Evolutionary conservation across 2,113 vertebrate species (phyloP), one percentile per base, ranked within the genome.

Genomic region (Sceloporus undulatus): DNA sequence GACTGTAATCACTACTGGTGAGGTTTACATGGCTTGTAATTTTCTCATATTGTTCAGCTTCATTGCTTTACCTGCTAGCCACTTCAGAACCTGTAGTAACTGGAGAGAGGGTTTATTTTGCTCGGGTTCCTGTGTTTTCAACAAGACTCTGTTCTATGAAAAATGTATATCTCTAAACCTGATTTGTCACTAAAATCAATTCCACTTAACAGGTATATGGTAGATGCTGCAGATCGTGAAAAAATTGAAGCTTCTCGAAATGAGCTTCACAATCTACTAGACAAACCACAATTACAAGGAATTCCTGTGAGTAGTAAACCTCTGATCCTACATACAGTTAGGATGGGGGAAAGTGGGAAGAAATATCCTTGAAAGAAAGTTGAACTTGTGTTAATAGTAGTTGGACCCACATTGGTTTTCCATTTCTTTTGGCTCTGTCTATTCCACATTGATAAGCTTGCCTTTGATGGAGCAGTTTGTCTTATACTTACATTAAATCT

Each of bases 211-310:
- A 99, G 99, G 92, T 99, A 99, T 95, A 99, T 99, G 99, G 98
- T 99, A 96, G 99, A 99, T 89, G 98, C 99, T 90, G 99, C 98
- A 85, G 99, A 99, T 95, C 96, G 97, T 95, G 99, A 99, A 78
- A 99, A 99, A 96, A 98, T 99, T 91, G 99, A 99, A 97, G 98
- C 98, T 10, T 99, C 99, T 94, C 98, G 98, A 95, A 99, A 99
- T 82, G 99, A 99, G 88, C 98, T 99, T 79, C 98, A 99, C 95
- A 99, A 99, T 94, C 98, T 99, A 88, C 97, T 99, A 98, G 99
- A 99, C 82, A 99, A 99, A 92, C 99, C 99, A 85, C 99, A 99
- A 94, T 95, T 99, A 96, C 99, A 99, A 97, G 99, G 99, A 95
- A 99, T 99, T 91, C 99, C 99, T 91, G 99, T 99, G 96, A 98